Percentiles rank a stretch among this genome's conserved stretches.
Conservation (phyloP, 2,888 invertebrate genomes). For the Pyralis farinalis region DNA sequence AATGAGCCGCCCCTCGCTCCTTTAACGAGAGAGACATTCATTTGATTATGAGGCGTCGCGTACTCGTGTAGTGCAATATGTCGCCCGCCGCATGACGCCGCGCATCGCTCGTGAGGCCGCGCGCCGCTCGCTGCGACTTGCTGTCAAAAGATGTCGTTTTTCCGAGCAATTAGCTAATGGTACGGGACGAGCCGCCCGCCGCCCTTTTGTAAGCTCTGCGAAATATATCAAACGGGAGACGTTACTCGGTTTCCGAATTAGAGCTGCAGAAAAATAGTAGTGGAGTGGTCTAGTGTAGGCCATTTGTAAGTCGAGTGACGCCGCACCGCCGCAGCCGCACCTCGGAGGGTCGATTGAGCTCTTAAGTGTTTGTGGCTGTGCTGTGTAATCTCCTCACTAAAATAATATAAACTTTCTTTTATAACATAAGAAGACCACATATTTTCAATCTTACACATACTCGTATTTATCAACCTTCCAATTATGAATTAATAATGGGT, state of each 20-base stretch:
- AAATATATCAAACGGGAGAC: neutral
- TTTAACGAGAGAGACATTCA: slow-evolving; percentile 4
- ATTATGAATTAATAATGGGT: too few species aligned
- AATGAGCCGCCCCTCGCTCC: slow-evolving; percentile 6
- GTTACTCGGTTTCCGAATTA: neutral
- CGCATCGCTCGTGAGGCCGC: neutral
- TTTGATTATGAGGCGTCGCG: slow-evolving; percentile 3
- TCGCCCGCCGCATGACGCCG: neutral
- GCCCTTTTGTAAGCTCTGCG: neutral
- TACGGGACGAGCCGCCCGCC: neutral
- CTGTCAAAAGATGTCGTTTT: slow-evolving; percentile 8
- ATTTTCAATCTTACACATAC: too few species aligned
- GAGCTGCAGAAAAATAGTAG: neutral
- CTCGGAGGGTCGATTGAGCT: too few species aligned
- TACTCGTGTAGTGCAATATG: neutral
- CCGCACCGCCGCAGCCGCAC: too few species aligned
- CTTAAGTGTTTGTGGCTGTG: too few species aligned
- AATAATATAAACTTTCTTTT: too few species aligned
- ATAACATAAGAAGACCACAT: too few species aligned
- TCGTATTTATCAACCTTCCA: too few species aligned
- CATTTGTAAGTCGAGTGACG: too few species aligned
- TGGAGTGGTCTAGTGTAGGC: too few species aligned
- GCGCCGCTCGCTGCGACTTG: neutral
- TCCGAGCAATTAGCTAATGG: slow-evolving; percentile 11
- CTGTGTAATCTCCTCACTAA: too few species aligned